These are phyloP conservation scores for Sylvicapra grimmia DNA, from an alignment of 2,113 vertebrate species.

Conservation along the genomic window DNA sequence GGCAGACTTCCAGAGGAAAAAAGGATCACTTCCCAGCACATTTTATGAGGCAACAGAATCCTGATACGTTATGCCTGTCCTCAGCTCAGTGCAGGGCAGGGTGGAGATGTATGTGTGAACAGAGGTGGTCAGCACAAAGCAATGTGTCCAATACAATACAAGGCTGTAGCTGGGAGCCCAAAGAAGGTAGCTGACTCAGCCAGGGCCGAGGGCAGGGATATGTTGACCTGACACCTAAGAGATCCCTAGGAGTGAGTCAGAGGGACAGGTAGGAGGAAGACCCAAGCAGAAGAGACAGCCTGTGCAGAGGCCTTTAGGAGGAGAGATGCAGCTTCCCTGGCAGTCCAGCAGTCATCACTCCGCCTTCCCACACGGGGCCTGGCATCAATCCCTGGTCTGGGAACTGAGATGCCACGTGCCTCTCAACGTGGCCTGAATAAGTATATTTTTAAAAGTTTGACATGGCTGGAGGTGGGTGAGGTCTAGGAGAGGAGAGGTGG, in stretches of 20 bases:
- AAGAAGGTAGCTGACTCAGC: background rate
- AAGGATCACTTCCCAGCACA: background rate
- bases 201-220: background rate
- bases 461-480: background rate
- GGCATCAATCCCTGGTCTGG: background rate
- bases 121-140: background rate
- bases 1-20: background rate
- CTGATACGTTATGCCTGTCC: accelerated
- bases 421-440: background rate
- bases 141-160: background rate
- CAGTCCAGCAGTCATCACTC: background rate
- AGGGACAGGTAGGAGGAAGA: background rate
- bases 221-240: background rate
- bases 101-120: background rate
- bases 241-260: background rate
- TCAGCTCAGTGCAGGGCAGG: no score
- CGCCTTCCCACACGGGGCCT: background rate
- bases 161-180: background rate
- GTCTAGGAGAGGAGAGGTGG: background rate
- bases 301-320: background rate
- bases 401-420: background rate
- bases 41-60: background rate
- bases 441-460: background rate
- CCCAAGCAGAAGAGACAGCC: background rate
- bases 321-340: background rate